Percentiles rank a stretch among this genome's conserved stretches.
phyloP scores from a whole-genome alignment of 2,797 vertebrate species.

The Chelidonichthys spinosus region DNA sequence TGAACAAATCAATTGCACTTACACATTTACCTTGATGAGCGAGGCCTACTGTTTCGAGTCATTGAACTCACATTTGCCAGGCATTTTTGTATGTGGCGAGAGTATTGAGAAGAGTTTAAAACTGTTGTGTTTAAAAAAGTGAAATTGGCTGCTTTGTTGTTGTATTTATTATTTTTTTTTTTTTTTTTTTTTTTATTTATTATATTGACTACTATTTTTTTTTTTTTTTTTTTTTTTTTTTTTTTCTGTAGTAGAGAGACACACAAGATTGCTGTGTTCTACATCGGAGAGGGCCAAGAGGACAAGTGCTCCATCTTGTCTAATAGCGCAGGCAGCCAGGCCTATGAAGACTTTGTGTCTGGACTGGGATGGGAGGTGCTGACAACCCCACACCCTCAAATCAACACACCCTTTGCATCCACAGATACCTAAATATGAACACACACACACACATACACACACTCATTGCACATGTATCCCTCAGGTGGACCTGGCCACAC shows the following conservation, averaged over 20 bases:
- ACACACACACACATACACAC: background rate
- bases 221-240: background rate
- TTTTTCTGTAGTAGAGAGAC: slow-evolving; percentile 90
- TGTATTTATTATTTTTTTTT: background rate
- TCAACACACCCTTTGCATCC: slow-evolving; percentile 1
- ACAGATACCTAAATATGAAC: background rate
- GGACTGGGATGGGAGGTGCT: slow-evolving; percentile 98
- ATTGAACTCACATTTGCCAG: slow-evolving; percentile 26
- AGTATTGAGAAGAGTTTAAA: slow-evolving; percentile 28
- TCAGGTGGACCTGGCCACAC: slow-evolving; percentile 95
- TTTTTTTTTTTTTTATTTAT: slow-evolving; percentile 1
- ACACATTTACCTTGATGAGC: slow-evolving; percentile 19
- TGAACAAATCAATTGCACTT: slow-evolving; percentile 20
- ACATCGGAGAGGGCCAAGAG: slow-evolving; percentile 97
- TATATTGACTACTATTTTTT: slow-evolving; percentile 1
- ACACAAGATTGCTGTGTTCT: slow-evolving; percentile 98
- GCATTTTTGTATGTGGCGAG: background rate
- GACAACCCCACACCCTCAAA: slow-evolving; percentile 24
- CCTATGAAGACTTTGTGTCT: slow-evolving; percentile 97
- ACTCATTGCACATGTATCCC: slow-evolving; percentile 16
- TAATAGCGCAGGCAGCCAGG: slow-evolving; percentile 93
- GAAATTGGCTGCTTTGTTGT: background rate
- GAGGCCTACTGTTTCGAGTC: slow-evolving; percentile 17
- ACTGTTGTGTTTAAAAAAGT: background rate
- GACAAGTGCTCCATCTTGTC: slow-evolving; percentile 98